These are phyloP conservation scores for Cyphomyrus plagiostoma DNA, from an alignment of 2,113 vertebrate genomes.

Conservation along the genomic window DNA sequence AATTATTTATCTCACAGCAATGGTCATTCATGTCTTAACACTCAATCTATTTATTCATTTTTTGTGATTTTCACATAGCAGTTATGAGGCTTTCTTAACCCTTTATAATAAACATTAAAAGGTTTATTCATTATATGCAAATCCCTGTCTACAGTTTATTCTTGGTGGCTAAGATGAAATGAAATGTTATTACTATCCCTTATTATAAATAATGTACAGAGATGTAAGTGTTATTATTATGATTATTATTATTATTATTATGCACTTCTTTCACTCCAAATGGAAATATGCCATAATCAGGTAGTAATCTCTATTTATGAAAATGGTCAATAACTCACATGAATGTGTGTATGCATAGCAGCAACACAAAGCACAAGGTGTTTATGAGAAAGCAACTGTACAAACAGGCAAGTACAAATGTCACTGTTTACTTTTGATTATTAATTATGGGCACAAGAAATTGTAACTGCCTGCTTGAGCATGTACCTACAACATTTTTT, in stretches of 20 bases:
- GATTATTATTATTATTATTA: not conserved
- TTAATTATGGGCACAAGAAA: not conserved
- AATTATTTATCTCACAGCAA: not conserved
- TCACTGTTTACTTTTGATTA: not conserved
- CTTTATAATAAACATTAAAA: not conserved
- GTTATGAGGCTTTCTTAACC: not conserved
- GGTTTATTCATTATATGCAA: not conserved
- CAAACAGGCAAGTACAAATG: not conserved
- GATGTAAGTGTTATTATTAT: not conserved
- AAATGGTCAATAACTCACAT: not conserved
- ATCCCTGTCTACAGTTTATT: not conserved
- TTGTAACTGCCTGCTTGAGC: not conserved
- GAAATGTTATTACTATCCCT: not conserved
- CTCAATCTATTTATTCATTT: not conserved
- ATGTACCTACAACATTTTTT: not conserved
- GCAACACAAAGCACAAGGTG: not conserved
- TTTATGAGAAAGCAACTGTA: not conserved
- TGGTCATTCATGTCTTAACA: not conserved
- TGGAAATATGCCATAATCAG: not conserved
- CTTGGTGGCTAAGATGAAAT: not conserved
- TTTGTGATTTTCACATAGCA: not conserved
- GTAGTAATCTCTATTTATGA: not conserved
- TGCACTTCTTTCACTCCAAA: not conserved
- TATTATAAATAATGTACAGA: not conserved
- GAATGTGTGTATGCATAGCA: not conserved